phyloP scores from a whole-genome alignment of 2,888 invertebrate genomes.

The Linnaemya tessellans region DNA sequence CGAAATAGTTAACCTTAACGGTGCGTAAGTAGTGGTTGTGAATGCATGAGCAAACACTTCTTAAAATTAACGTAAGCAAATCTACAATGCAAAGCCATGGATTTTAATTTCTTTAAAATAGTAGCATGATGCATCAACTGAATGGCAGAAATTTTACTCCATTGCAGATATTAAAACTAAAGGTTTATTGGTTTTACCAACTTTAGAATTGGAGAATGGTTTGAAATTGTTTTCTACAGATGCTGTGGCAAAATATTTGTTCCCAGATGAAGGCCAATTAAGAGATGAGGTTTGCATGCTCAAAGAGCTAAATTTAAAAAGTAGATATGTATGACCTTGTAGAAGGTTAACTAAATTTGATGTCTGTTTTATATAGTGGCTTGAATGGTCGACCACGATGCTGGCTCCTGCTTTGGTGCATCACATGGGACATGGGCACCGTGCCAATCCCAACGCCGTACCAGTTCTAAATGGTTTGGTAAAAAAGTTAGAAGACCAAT shows the following conservation, averaged over 20 bases:
- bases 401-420: slow-evolving; percentile 86
- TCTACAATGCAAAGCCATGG: neutral
- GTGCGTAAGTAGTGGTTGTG: slow-evolving; percentile 82
- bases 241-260: slow-evolving; percentile 88
- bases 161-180: slow-evolving; percentile 84
- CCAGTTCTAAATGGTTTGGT: slow-evolving; percentile 85
- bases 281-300: slow-evolving; percentile 81
- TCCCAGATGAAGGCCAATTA: slow-evolving; percentile 84
- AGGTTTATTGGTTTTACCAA: slow-evolving; percentile 87
- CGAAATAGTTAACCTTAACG: slow-evolving; percentile 86
- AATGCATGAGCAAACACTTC: neutral
- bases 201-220: slow-evolving; percentile 86
- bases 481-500: slow-evolving; percentile 85
- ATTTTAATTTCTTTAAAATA: neutral
- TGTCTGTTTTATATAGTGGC: slow-evolving; percentile 84
- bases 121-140: too few species aligned
- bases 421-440: slow-evolving; percentile 84
- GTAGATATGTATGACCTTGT: slow-evolving; percentile 45
- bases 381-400: slow-evolving; percentile 87
- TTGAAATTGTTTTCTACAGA: slow-evolving; percentile 88
- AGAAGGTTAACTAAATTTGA: slow-evolving; percentile 55
- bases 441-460: slow-evolving; percentile 85
- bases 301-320: neutral
- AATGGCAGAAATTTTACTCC: neutral
- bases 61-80: neutral